A percentile compares a stretch with the other conserved stretches of the same genome.
Evolutionary conservation across 2,113 vertebrate genomes (phyloP).

Genomic region (Triplophysa rosa): DNA sequence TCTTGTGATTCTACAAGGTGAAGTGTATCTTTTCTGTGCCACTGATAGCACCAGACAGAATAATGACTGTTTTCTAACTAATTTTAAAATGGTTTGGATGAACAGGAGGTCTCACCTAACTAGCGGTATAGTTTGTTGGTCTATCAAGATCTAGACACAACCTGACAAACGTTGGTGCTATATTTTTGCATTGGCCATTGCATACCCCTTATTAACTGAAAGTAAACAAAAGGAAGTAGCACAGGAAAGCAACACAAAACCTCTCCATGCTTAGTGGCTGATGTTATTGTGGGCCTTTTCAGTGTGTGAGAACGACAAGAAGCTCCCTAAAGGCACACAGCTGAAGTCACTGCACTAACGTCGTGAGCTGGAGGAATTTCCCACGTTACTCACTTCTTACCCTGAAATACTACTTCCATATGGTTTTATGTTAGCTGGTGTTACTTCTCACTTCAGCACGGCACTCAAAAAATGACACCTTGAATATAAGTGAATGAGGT

Average conservation of each 20-base stretch:
- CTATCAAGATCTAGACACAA: no score
- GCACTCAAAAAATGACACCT: not conserved
- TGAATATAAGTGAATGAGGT: not conserved
- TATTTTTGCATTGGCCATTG: not conserved
- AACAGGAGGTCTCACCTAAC: no score
- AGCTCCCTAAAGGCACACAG: slow-evolving; percentile 24
- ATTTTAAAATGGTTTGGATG: no score
- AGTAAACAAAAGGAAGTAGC: slow-evolving; percentile 27
- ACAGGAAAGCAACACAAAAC: slow-evolving; percentile 17
- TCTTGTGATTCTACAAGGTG: not conserved
- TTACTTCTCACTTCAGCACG: slow-evolving; percentile 8
- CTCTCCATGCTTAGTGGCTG: not conserved
- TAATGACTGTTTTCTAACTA: no score
- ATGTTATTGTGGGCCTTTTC: not conserved
- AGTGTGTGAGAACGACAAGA: slow-evolving; percentile 11
- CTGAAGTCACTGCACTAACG: slow-evolving; percentile 7
- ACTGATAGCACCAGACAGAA: not conserved
- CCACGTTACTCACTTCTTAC: slow-evolving; percentile 2
- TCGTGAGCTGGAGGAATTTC: slow-evolving; percentile 1
- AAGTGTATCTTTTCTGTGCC: not conserved
- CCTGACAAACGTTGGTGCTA: no score
- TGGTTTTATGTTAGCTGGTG: not conserved
- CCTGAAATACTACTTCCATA: not conserved
- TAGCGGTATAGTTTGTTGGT: no score
- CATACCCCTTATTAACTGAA: not conserved